Evolutionary conservation across 2,797 vertebrate species (phyloP).

Genomic region (Pipistrellus nathusii): DNA sequence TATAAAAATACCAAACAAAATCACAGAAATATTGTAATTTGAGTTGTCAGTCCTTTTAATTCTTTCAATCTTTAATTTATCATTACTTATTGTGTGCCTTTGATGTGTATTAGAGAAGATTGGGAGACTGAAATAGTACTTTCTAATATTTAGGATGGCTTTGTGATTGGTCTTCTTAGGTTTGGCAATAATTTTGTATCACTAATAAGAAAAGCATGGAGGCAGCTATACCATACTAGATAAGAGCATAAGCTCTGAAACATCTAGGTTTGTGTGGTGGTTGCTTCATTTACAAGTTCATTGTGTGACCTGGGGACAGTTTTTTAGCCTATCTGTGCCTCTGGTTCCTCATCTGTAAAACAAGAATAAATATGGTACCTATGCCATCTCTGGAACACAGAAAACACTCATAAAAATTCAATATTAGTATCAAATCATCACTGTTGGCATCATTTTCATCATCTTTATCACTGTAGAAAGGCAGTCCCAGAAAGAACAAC

Average conservation of each 20-base stretch:
- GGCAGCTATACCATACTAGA: background rate
- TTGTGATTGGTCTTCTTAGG: background rate
- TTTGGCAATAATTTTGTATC: conserved; percentile 20
- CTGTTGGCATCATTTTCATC: background rate
- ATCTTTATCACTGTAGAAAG: background rate
- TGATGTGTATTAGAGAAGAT: background rate
- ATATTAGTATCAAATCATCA: background rate
- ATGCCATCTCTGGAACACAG: background rate
- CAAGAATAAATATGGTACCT: background rate
- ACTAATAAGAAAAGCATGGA: background rate
- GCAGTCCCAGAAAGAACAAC: background rate
- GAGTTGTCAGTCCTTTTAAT: background rate
- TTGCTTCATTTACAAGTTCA: conserved; percentile 10
- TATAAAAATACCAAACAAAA: conserved; percentile 30
- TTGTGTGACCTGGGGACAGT: background rate
- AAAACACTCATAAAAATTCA: background rate
- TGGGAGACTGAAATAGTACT: background rate
- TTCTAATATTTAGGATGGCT: conserved; percentile 35
- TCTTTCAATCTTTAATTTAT: conserved; percentile 1
- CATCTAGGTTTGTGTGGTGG: background rate
- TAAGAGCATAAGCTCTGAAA: background rate
- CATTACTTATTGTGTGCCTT: background rate
- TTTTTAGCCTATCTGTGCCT: background rate
- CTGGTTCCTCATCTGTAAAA: background rate
- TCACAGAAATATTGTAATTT: conserved; percentile 23